Conservation (phyloP, 2,113 vertebrate genomes). For the Mixornis gularis region DNA sequence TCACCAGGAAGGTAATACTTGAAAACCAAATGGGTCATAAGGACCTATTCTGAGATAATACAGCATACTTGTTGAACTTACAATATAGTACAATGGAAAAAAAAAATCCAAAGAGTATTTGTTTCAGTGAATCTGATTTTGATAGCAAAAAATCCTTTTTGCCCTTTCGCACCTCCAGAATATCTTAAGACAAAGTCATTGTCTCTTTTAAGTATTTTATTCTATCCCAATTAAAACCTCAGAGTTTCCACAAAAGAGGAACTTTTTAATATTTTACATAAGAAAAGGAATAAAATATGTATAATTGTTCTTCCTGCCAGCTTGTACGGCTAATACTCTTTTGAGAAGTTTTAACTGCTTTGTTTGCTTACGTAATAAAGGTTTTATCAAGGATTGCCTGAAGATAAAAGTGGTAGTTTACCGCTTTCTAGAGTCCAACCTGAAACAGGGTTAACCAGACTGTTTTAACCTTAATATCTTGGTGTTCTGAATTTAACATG, state of each 20-base stretch:
- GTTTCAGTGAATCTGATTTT: not conserved
- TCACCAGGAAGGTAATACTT: not conserved
- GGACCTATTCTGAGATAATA: not conserved
- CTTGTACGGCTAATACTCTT: not conserved
- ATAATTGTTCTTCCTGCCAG: not conserved
- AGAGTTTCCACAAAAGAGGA: slow-evolving; percentile 9
- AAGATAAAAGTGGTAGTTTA: not conserved
- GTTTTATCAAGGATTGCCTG: not conserved
- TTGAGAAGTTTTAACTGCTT: slow-evolving; percentile 7
- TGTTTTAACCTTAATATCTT: not conserved
- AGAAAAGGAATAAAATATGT: not conserved
- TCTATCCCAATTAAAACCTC: slow-evolving; percentile 15
- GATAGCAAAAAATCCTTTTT: not conserved
- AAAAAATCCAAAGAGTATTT: not conserved
- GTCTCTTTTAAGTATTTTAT: slow-evolving; percentile 13
- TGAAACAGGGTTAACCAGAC: not conserved
- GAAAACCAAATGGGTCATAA: not conserved
- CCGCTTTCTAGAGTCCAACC: not conserved
- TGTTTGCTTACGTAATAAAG: slow-evolving; percentile 38
- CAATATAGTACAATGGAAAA: not conserved
- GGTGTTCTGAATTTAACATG: not conserved
- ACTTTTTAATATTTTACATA: not conserved
- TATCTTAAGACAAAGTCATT: slow-evolving; percentile 9
- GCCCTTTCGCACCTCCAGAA: not conserved
- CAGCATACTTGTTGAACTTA: not conserved